Conservation (phyloP, 2,888 invertebrate genomes). For the Cheilosia grossa region DNA sequence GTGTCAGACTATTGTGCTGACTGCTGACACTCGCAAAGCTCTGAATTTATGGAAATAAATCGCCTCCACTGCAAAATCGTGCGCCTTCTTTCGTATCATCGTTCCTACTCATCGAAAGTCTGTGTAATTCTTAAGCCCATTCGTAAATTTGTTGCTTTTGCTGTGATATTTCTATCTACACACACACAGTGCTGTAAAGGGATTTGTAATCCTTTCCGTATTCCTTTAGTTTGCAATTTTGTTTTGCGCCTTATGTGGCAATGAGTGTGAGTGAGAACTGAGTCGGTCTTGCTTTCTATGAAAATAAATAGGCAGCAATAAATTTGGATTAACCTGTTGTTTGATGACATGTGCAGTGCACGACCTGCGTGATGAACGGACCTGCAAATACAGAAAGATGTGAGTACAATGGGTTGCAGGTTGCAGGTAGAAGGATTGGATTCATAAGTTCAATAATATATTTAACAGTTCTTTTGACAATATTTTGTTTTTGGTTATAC, state of each 20-base stretch:
- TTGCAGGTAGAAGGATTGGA: too few species aligned
- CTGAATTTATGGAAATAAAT: conserved; percentile 67
- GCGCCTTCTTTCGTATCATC: conserved; percentile 41
- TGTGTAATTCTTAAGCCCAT: conserved; percentile 56
- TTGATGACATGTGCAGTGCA: conserved; percentile 7
- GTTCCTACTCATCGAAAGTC: conserved; percentile 6
- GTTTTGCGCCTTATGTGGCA: background rate
- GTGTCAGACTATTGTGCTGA: conserved; percentile 60
- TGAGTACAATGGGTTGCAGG: background rate
- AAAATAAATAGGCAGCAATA: conserved; percentile 60
- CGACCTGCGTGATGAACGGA: conserved; percentile 2
- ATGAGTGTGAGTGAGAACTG: background rate
- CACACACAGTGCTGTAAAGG: background rate
- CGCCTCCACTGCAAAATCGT: conserved; percentile 39
- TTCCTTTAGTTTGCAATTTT: conserved; percentile 40
- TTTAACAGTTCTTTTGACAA: too few species aligned
- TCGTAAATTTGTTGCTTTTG: conserved; percentile 48
- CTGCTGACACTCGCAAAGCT: conserved; percentile 62
- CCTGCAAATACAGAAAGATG: background rate
- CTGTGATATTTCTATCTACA: conserved; percentile 23
- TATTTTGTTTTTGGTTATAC: too few species aligned
- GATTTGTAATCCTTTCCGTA: conserved; percentile 58
- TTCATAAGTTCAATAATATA: too few species aligned
- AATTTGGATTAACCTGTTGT: conserved; percentile 63
- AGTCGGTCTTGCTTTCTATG: conserved; percentile 28